Evolutionary conservation across 2,888 invertebrate genomes (phyloP).

Genomic region (Leptothorax acervorum): DNA sequence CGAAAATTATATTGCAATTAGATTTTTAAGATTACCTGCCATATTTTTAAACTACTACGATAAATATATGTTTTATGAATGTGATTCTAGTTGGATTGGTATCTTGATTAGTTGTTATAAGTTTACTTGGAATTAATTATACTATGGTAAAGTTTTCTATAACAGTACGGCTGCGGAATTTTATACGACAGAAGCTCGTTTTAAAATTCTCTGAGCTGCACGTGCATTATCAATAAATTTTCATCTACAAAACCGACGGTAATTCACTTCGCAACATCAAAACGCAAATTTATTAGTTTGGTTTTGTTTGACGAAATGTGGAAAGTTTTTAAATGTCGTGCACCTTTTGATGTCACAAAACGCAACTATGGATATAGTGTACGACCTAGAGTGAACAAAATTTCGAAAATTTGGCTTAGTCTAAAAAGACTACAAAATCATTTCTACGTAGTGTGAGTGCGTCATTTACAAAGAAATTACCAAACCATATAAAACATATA

Average conservation of each 20-base stretch:
- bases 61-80: neutral
- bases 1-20: neutral
- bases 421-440: too few relatives aligned
- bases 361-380: neutral
- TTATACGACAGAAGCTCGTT: slow-evolving; percentile 4
- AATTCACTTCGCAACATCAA: slow-evolving; percentile 39
- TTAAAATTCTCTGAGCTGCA: slow-evolving; percentile 25
- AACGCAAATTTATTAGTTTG: slow-evolving; percentile 31
- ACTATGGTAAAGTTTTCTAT: neutral
- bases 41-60: neutral
- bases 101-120: neutral
- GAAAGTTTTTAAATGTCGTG: slow-evolving; percentile 39
- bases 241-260: neutral
- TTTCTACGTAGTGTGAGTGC: too few relatives aligned
- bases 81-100: too few relatives aligned
- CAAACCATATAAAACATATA: too few relatives aligned
- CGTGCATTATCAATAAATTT: slow-evolving; percentile 42
- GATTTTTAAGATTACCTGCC: neutral
- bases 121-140: neutral
- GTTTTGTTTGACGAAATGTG: slow-evolving; percentile 17
- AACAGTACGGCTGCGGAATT: neutral
- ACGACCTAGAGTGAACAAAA: neutral
- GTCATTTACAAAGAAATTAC: too few relatives aligned
- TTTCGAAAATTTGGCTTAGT: neutral
- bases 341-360: neutral